Base-by-base conservation (phyloP, 2,113 vertebrate species). In the Spilogale gracilis region DNA sequence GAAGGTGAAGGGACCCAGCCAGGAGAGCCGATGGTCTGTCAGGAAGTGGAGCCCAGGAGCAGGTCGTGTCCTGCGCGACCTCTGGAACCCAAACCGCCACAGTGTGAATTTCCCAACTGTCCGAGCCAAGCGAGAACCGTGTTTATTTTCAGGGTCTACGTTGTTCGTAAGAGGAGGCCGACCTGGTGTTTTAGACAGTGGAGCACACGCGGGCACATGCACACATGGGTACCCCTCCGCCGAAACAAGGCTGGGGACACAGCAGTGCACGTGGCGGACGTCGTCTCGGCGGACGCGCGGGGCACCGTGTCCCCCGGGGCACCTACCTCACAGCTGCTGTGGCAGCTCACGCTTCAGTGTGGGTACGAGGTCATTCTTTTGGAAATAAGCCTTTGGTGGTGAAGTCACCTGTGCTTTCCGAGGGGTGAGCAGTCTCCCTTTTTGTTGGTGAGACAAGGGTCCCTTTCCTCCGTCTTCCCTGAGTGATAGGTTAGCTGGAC, bases 271-370 rank as follows among this genome's bases (percentile, higher is more conserved):
- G 0, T 30, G 25, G 9, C 1, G 82, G 48, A 5, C 50, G 56
- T 14, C 0, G 43, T 56, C 74, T 83, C 11, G 0, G 38, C 23
- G 9, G 16, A 21, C 30, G 0, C 5, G 1, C 14, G 43, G 32
- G 30, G 0, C 50, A 18, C 3, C 6, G 13, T 1, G 2, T 43
- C 9, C 18, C 17, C 14, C 17, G 9, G 8, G 67, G 74, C 8
- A 25, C 13, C 38, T 38, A 4, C 43, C 54, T 60, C 17, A 8
- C 9, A 11, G 27, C 23, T 14, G 14, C 21, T 45, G 14, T 11
- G 1, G 48, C 27, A 14, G 7, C 12, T n/a, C 1, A 2, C 9
- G n/a, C 54, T 32, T 56, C 11, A 18, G 12, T 32, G 32, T 23
- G 56, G 32, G 21, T 5, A 1, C 3, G 18, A 38, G 25, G 61